Percentiles rank a stretch among this genome's conserved stretches.
These are phyloP conservation scores for Aproaerema taeniolella DNA, from an alignment of 2,888 invertebrate genomes.

Conservation along the genomic window DNA sequence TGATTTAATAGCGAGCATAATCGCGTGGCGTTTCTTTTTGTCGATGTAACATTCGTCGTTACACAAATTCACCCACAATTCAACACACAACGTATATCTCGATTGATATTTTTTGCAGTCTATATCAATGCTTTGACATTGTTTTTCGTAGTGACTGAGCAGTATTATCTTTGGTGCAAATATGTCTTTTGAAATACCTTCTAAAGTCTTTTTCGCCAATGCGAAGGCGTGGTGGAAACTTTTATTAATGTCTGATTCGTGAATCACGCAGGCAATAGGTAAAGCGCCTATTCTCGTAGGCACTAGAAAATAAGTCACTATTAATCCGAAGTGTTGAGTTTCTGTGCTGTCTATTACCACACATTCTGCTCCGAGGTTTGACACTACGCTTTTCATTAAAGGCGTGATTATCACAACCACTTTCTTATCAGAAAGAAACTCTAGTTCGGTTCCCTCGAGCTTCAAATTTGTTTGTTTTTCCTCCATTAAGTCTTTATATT, in stretches of 20 bases:
- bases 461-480: slow-evolving; percentile 17
- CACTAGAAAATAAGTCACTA: slow-evolving; percentile 28
- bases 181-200: not conserved
- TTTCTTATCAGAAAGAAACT: slow-evolving; percentile 17
- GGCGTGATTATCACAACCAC: slow-evolving; percentile 30
- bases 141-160: slow-evolving; percentile 23
- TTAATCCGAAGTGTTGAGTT: slow-evolving; percentile 16
- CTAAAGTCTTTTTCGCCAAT: not conserved
- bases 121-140: slow-evolving; percentile 6
- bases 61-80: slow-evolving; percentile 24
- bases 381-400: slow-evolving; percentile 31
- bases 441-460: slow-evolving; percentile 18
- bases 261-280: slow-evolving; percentile 32
- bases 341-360: slow-evolving; percentile 28
- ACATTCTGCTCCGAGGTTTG: slow-evolving; percentile 22
- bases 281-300: slow-evolving; percentile 31
- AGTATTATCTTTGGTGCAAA: slow-evolving; percentile 30
- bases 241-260: slow-evolving; percentile 10
- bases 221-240: not conserved
- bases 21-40: slow-evolving; percentile 17
- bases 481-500: slow-evolving; percentile 6
- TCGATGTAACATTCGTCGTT: slow-evolving; percentile 19
- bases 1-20: slow-evolving; percentile 22
- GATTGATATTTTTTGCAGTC: slow-evolving; percentile 11
- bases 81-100: slow-evolving; percentile 21